Percentiles rank a stretch among this genome's conserved stretches.
phyloP scores from a whole-genome alignment of 2,797 vertebrate species.

The Vespertilio murinus region DNA sequence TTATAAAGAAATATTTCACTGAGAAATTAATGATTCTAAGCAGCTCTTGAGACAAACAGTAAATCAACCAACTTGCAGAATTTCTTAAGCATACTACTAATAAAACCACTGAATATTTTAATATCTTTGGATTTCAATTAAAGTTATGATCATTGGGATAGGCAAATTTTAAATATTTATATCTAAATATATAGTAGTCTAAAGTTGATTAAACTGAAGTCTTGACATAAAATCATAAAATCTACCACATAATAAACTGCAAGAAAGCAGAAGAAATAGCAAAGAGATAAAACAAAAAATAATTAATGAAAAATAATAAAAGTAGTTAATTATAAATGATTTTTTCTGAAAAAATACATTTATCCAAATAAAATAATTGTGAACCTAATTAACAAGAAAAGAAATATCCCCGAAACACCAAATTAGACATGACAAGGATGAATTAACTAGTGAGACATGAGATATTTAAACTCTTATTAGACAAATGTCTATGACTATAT shows the following conservation, averaged over 20 bases:
- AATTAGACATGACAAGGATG: not conserved
- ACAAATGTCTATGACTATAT: not conserved
- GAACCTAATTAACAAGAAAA: not conserved
- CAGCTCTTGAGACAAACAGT: not conserved
- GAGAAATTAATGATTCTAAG: not conserved
- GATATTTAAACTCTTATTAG: not conserved
- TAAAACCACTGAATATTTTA: not conserved
- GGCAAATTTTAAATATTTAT: not conserved
- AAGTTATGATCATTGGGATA: not conserved
- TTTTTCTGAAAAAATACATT: not conserved
- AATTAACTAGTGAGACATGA: not conserved
- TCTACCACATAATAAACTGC: not conserved
- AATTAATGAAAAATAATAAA: not conserved
- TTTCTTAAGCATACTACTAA: not conserved
- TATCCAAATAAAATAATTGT: not conserved
- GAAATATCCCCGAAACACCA: not conserved
- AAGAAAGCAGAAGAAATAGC: not conserved
- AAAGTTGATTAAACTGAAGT: not conserved
- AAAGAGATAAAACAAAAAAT: not conserved
- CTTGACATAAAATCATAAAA: not conserved
- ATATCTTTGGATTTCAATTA: not conserved
- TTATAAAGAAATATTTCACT: not conserved
- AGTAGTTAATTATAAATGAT: not conserved
- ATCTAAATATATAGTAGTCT: not conserved
- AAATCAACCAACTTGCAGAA: not conserved